Percentiles rank a stretch among this genome's conserved stretches.
Evolutionary conservation across 2,888 invertebrate species (phyloP).

Genomic region (Sphecodes monilicornis): DNA sequence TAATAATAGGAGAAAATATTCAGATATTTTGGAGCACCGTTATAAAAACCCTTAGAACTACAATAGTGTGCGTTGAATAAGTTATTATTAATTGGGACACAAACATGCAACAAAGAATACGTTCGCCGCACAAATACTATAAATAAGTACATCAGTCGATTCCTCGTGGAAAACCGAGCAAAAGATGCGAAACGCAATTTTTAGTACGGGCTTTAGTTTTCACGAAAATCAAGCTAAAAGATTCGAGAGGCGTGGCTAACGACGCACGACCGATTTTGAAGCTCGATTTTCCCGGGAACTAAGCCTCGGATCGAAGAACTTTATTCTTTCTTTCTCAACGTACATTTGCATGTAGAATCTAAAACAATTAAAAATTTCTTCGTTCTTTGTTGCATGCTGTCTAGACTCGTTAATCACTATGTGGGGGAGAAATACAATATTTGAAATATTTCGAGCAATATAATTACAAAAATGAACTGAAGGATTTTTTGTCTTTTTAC

Average conservation of each 20-base stretch:
- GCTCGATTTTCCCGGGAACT: no score
- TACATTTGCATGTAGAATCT: neutral
- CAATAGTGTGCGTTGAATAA: constrained; percentile 80
- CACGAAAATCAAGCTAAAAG: neutral
- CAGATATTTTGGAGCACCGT: constrained; percentile 75
- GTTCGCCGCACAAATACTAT: neutral
- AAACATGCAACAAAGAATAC: constrained; percentile 56
- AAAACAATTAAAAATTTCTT: neutral
- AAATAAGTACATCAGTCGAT: neutral
- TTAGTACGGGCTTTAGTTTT: neutral
- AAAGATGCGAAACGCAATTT: neutral
- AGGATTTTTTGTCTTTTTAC: constrained; percentile 15
- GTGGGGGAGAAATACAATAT: constrained; percentile 43
- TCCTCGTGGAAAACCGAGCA: neutral
- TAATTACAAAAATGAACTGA: neutral
- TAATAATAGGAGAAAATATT: constrained; percentile 52
- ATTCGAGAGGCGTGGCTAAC: no score
- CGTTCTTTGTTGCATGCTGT: constrained; percentile 55
- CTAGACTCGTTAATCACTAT: constrained; percentile 54
- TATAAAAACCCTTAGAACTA: constrained; percentile 79
- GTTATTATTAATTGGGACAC: constrained; percentile 74
- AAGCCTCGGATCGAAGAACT: neutral
- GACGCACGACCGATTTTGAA: neutral
- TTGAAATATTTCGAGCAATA: neutral
- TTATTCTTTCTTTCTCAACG: neutral